Evolutionary conservation across 2,888 invertebrate genomes (phyloP).

Genomic region (Allygus modestus): DNA sequence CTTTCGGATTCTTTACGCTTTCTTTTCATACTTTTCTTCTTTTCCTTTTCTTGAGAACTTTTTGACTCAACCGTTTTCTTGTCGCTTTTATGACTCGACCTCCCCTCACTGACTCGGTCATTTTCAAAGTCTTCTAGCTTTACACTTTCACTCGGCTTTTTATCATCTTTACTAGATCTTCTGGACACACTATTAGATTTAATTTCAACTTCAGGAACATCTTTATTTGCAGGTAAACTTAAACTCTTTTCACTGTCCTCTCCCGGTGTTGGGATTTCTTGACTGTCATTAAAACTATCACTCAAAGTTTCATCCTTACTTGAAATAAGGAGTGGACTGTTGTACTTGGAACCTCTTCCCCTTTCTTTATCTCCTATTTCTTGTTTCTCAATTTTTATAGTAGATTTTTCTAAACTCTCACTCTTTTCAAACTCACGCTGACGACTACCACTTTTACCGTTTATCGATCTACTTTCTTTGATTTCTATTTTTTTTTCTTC

Average conservation of each 20-base stretch:
- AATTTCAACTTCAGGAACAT: not conserved
- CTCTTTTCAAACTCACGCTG: conserved; percentile 21
- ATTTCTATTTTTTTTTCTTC: conserved; percentile 60
- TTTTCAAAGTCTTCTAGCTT: conserved; percentile 71
- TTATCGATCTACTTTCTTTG: conserved; percentile 49
- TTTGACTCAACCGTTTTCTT: conserved; percentile 71
- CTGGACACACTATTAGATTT: conserved; percentile 7
- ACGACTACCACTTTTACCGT: conserved; percentile 34
- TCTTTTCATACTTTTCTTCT: conserved; percentile 67
- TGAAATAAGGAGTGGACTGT: conserved; percentile 9
- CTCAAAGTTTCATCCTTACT: conserved; percentile 30
- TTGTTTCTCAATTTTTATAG: conserved; percentile 25
- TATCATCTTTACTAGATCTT: conserved; percentile 44
- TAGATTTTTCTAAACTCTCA: conserved; percentile 45
- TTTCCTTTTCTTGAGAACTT: conserved; percentile 68
- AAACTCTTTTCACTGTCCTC: conserved; percentile 36
- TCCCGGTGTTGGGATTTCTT: not conserved
- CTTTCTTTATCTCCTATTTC: conserved; percentile 47
- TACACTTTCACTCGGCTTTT: conserved; percentile 49
- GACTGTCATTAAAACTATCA: conserved; percentile 35
- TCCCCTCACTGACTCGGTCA: conserved; percentile 28
- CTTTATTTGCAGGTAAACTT: not conserved
- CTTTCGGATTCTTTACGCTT: conserved; percentile 73
- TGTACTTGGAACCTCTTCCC: conserved; percentile 16
- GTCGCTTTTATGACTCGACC: conserved; percentile 41